Conservation (phyloP, 2,888 invertebrate genomes). For the Pantelozetes paolii region DNA sequence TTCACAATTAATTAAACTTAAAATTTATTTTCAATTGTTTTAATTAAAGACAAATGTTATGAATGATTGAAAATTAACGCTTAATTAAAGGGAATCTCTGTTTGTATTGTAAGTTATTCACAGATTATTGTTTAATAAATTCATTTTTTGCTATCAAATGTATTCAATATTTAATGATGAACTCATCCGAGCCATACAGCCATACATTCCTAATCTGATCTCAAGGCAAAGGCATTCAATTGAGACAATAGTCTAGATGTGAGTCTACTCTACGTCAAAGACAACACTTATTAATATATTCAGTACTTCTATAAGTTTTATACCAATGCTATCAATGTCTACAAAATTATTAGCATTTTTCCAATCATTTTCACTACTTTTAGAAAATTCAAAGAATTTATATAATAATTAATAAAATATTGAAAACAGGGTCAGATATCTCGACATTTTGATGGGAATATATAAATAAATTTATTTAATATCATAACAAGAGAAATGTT, state of each 20-base stretch:
- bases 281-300: no score
- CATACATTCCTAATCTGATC: not conserved
- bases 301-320: no score
- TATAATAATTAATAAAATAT: no score
- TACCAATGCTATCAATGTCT: no score
- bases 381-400: no score
- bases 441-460: no score
- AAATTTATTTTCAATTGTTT: not conserved
- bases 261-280: no score
- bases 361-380: no score
- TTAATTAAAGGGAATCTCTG: not conserved
- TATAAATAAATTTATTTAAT: no score
- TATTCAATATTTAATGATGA: constrained; percentile 5
- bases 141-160: not conserved
- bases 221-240: not conserved
- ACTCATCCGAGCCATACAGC: not conserved
- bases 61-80: not conserved
- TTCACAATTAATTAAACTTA: not conserved
- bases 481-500: no score
- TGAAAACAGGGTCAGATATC: no score
- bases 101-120: not conserved
- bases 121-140: constrained; percentile 7
- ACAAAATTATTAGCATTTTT: no score
- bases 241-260: not conserved
- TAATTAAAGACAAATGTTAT: not conserved